Evolutionary conservation across 2,888 invertebrate species (phyloP).

Genomic region (Clepsis dumicolana): DNA sequence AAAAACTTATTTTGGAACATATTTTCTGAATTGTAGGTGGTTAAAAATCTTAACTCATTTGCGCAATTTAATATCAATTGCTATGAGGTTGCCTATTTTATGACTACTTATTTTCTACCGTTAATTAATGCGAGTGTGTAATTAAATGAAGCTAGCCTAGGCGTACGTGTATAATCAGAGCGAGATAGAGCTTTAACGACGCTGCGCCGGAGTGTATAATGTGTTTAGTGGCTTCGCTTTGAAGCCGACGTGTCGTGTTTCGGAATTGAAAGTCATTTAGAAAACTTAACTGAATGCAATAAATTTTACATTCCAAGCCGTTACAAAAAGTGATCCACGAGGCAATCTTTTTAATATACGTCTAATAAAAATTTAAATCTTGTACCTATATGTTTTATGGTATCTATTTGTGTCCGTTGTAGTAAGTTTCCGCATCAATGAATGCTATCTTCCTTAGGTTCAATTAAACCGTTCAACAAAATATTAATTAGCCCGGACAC

Average conservation of each 20-base stretch:
- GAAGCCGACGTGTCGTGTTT: constrained; percentile 63
- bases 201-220: constrained; percentile 44
- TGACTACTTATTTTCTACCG: constrained; percentile 49
- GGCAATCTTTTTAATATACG: constrained; percentile 46
- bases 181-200: constrained; percentile 50
- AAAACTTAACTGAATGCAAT: constrained; percentile 71
- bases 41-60: constrained; percentile 34
- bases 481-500: neutral
- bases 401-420: constrained; percentile 9
- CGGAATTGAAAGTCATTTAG: constrained; percentile 73
- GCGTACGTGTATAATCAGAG: constrained; percentile 45
- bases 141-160: constrained; percentile 48
- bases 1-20: neutral
- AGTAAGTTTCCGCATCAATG: constrained; percentile 15
- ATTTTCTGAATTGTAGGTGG: neutral
- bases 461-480: constrained; percentile 4
- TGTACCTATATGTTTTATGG: constrained; percentile 27
- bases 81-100: constrained; percentile 52
- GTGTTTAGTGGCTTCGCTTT: constrained; percentile 50
- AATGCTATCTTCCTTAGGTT: constrained; percentile 6
- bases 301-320: constrained; percentile 74
- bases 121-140: constrained; percentile 50
- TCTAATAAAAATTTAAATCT: constrained; percentile 38
- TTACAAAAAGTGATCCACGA: constrained; percentile 64
- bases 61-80: constrained; percentile 49